Conservation (phyloP, 2,888 invertebrate genomes). For the Megastigmus dorsalis region DNA sequence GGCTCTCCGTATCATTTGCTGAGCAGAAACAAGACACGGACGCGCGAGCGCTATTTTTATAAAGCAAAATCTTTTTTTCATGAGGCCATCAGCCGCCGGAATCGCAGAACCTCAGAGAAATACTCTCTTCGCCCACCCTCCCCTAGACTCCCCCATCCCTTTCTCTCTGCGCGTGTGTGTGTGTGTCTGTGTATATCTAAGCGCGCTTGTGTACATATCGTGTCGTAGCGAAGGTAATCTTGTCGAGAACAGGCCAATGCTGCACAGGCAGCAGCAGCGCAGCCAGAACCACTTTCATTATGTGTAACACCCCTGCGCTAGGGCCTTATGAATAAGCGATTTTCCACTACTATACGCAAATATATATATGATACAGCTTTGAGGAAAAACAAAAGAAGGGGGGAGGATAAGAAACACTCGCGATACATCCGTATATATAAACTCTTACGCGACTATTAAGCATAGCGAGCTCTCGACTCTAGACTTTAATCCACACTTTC, state of each 20-base stretch:
- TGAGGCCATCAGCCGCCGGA: constrained; percentile 15
- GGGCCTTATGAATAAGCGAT: constrained; percentile 19
- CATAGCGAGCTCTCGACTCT: no score
- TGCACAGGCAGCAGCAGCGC: background rate
- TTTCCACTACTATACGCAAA: constrained; percentile 5
- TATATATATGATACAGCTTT: no score
- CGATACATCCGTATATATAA: no score
- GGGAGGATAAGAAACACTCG: no score
- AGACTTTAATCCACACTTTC: no score
- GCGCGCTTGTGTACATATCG: no score
- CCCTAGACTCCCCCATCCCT: no score
- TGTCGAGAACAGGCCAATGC: background rate
- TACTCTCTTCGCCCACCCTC: background rate
- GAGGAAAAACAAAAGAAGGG: no score
- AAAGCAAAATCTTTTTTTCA: constrained; percentile 26
- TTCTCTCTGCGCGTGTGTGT: no score
- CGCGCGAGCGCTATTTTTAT: constrained; percentile 20
- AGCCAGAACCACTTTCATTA: constrained; percentile 9
- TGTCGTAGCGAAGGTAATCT: constrained; percentile 7
- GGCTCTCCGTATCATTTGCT: constrained; percentile 6
- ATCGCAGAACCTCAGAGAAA: background rate
- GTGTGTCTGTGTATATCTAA: no score
- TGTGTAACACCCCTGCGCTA: constrained; percentile 2
- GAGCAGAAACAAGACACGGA: no score
- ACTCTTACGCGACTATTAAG: no score